A percentile compares a stretch with the other conserved stretches of the same genome.
These are phyloP conservation scores for Forpus xanthops DNA, from an alignment of 2,797 vertebrate genomes.

Conservation along the genomic window DNA sequence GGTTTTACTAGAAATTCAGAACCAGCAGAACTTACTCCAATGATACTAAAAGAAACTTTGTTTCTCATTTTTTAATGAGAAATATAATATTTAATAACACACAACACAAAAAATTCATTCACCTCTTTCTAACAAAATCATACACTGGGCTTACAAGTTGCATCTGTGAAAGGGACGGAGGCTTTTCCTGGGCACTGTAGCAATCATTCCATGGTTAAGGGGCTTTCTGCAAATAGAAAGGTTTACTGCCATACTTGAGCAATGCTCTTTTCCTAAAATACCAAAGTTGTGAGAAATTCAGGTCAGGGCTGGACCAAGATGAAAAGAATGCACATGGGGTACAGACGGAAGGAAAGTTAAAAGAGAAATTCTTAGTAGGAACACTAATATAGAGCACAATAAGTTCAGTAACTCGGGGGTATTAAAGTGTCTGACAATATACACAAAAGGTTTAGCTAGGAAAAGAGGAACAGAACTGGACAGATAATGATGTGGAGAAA, in stretches of 20 bases:
- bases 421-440: background rate
- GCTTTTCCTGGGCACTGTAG: background rate
- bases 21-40: background rate
- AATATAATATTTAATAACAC: too few relatives aligned
- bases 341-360: constrained; percentile 41
- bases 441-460: constrained; percentile 5
- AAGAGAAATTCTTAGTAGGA: constrained; percentile 30
- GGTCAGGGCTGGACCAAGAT: background rate
- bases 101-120: background rate
- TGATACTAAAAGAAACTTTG: background rate
- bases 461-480: background rate
- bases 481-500: background rate
- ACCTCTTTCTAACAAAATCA: background rate
- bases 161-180: background rate
- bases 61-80: background rate
- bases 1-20: background rate
- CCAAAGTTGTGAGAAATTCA: background rate
- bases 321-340: constrained; percentile 2
- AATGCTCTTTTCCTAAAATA: background rate
- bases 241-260: background rate
- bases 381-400: constrained; percentile 27
- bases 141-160: background rate
- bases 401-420: background rate
- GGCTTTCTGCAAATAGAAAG: background rate
- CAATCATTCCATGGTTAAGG: background rate